These are phyloP conservation scores for Mellilla xanthometata DNA, from an alignment of 2,888 invertebrate genomes.

Conservation along the genomic window DNA sequence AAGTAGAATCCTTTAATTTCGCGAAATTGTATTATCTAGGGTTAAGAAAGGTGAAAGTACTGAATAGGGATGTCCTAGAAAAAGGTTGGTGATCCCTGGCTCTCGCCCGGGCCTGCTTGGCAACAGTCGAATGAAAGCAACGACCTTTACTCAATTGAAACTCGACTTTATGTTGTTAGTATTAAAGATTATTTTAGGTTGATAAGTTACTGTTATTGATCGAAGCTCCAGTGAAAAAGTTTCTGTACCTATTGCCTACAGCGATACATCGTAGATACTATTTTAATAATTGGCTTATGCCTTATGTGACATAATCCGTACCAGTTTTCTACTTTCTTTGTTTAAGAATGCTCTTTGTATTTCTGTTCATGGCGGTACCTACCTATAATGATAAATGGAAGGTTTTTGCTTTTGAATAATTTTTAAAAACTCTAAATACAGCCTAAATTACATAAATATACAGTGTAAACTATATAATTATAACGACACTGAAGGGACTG, in stretches of 20 bases:
- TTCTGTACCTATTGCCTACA: constrained; percentile 70
- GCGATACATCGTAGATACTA: constrained; percentile 51
- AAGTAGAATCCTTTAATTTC: too few relatives aligned
- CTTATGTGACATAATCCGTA: constrained; percentile 33
- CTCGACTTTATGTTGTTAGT: constrained; percentile 5
- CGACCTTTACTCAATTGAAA: constrained; percentile 24
- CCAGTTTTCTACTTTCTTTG: constrained; percentile 21
- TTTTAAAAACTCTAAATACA: too few relatives aligned
- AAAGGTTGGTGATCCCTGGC: constrained; percentile 70
- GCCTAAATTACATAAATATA: too few relatives aligned
- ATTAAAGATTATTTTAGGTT: constrained; percentile 31
- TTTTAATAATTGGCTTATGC: constrained; percentile 61
- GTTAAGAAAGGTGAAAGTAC: constrained; percentile 61
- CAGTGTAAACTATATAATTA: too few relatives aligned
- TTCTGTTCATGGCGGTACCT: too few relatives aligned
- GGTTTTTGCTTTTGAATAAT: too few relatives aligned
- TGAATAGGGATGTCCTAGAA: constrained; percentile 61
- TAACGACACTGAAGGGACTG: too few relatives aligned
- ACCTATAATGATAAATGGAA: too few relatives aligned
- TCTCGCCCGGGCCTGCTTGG: constrained; percentile 63
- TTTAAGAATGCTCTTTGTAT: constrained; percentile 8
- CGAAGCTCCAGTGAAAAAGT: constrained; percentile 76
- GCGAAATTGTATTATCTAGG: constrained; percentile 23
- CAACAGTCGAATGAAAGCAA: constrained; percentile 73
- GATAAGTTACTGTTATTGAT: constrained; percentile 61